These are phyloP conservation scores for Scaptomyza cyrtandrae DNA, from an alignment of 2,888 invertebrate species.

Conservation along the genomic window DNA sequence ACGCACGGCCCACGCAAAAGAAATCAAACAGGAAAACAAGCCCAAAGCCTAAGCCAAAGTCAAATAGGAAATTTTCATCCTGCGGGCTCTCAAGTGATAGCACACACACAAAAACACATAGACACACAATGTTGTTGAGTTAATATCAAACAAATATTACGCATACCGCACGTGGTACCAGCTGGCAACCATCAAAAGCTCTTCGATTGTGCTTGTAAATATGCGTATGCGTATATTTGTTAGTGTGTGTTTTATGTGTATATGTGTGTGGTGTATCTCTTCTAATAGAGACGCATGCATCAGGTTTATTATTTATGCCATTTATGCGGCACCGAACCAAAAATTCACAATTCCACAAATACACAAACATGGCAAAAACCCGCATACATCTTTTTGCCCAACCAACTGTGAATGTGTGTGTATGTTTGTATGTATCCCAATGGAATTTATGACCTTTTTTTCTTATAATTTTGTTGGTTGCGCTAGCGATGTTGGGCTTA, in stretches of 20 bases:
- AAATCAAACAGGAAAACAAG: conserved; percentile 1
- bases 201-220: conserved; percentile 3
- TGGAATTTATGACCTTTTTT: conserved; percentile 8
- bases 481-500: not conserved
- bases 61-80: conserved; percentile 16
- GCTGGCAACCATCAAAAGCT: conserved; percentile 44
- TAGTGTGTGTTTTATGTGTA: not conserved
- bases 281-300: conserved; percentile 31
- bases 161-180: conserved; percentile 66
- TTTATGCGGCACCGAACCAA: conserved; percentile 44
- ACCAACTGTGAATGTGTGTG: not conserved
- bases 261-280: not conserved
- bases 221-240: not conserved
- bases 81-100: conserved; percentile 4
- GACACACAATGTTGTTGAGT: conserved; percentile 23
- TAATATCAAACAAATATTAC: conserved; percentile 65
- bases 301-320: conserved; percentile 66
- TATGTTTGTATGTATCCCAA: not conserved
- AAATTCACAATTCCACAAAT: conserved; percentile 38
- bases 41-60: conserved; percentile 8
- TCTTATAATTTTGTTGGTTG: conserved; percentile 3
- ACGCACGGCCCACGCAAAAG: conserved; percentile 1
- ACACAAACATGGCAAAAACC: conserved; percentile 3
- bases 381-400: conserved; percentile 1
- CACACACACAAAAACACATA: not conserved